phyloP scores from a whole-genome alignment of 2,888 invertebrate species.

The Notodonta ziczac region DNA sequence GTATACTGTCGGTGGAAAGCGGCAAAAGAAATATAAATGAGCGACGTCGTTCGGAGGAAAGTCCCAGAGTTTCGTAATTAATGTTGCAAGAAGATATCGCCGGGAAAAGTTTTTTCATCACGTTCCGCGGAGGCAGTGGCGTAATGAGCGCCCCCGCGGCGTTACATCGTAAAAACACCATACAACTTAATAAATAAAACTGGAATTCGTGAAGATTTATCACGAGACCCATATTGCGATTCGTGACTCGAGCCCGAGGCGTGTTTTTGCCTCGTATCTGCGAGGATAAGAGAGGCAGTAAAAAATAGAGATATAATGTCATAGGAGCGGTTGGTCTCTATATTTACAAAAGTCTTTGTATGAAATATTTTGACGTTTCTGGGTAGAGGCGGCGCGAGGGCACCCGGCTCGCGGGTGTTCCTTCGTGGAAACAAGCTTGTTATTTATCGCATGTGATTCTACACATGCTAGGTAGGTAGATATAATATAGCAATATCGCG shows the following conservation, averaged over 20 bases:
- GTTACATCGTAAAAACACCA: conserved; percentile 79
- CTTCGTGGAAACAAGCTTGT: conserved; percentile 61
- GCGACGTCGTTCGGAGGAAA: conserved; percentile 46
- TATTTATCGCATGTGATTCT: conserved; percentile 54
- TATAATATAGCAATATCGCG: conserved; percentile 14
- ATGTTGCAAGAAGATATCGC: conserved; percentile 78
- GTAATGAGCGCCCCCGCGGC: conserved; percentile 79
- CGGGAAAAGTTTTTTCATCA: conserved; percentile 82
- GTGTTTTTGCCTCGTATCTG: conserved; percentile 62
- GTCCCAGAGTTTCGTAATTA: conserved; percentile 77
- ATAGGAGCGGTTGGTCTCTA: conserved; percentile 64
- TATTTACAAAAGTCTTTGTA: conserved; percentile 60
- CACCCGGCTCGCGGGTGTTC: conserved; percentile 54
- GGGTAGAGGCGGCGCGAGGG: conserved; percentile 55
- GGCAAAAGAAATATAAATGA: conserved; percentile 62
- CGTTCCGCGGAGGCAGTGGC: conserved; percentile 58
- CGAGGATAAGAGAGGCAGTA: conserved; percentile 56
- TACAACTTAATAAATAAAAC: conserved; percentile 84
- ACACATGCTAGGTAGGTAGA: conserved; percentile 25
- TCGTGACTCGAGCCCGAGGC: conserved; percentile 64
- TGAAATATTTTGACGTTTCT: conserved; percentile 82
- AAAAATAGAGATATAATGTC: conserved; percentile 73
- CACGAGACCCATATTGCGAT: conserved; percentile 71
- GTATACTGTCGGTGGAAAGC: conserved; percentile 53
- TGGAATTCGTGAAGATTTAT: conserved; percentile 81